phyloP scores from a whole-genome alignment of 2,797 vertebrate genomes.

The Crocodylus rhombifer region DNA sequence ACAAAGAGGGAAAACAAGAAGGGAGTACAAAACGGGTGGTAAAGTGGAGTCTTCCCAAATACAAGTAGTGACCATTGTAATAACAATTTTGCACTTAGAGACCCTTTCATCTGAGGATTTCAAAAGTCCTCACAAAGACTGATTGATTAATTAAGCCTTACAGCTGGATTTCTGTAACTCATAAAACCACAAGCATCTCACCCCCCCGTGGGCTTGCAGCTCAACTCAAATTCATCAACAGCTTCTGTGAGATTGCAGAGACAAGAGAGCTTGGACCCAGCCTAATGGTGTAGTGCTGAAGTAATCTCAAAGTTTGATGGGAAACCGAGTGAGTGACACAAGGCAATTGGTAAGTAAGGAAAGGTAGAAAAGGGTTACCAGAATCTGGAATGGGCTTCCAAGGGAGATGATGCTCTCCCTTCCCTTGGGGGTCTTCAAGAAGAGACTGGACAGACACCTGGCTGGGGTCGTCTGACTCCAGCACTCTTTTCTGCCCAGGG shows the following conservation, averaged over 20 bases:
- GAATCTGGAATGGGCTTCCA: too few relatives aligned
- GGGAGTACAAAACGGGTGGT: not conserved
- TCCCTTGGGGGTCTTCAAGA: too few relatives aligned
- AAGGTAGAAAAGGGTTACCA: not conserved
- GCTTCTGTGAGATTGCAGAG: conserved; percentile 59
- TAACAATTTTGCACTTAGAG: conserved; percentile 59
- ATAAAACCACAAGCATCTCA: conserved; percentile 76
- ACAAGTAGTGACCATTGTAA: conserved; percentile 55
- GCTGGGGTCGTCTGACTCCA: too few relatives aligned
- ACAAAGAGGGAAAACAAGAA: conserved; percentile 6
- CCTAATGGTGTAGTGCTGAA: conserved; percentile 64
- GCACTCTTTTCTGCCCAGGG: too few relatives aligned
- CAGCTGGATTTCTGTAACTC: conserved; percentile 73
- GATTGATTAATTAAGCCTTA: conserved; percentile 75
- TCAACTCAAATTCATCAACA: conserved; percentile 61
- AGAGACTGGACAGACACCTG: too few relatives aligned
- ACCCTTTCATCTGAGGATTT: conserved; percentile 74
- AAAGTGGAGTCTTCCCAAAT: conserved; percentile 35
- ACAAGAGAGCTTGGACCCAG: conserved; percentile 69
- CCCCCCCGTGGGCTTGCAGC: conserved; percentile 76
- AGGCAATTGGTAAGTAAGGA: rapidly evolving
- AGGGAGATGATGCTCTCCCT: too few relatives aligned
- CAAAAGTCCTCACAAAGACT: conserved; percentile 69
- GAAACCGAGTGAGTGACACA: conserved; percentile 62
- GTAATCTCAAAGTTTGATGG: conserved; percentile 70